phyloP scores from a whole-genome alignment of 2,888 invertebrate species.

The Cephus nigrinus region DNA sequence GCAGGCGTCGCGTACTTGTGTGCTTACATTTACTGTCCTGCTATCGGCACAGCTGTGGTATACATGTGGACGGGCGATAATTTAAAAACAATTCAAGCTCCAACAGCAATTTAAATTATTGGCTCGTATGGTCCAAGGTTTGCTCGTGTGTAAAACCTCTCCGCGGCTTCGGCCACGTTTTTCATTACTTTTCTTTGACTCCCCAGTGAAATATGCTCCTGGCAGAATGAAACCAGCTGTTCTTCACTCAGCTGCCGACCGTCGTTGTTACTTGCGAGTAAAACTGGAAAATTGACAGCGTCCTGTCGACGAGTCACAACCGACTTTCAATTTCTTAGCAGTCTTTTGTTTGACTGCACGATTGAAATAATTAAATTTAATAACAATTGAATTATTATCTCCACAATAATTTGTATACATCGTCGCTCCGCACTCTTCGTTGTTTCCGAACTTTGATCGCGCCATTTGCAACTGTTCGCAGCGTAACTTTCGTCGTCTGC shows the following conservation, averaged over 20 bases:
- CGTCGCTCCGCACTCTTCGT: neutral
- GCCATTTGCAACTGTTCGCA: constrained; percentile 17
- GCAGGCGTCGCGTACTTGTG: neutral
- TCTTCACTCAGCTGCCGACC: neutral
- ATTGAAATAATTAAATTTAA: too few relatives aligned
- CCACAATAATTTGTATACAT: constrained; percentile 23
- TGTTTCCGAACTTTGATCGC: constrained; percentile 27
- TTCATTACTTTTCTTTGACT: neutral
- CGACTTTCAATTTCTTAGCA: neutral
- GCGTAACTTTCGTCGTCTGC: neutral
- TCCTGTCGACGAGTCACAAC: too few relatives aligned
- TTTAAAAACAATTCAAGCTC: neutral
- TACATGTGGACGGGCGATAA: neutral
- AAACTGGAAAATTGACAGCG: neutral
- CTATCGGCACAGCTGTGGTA: neutral
- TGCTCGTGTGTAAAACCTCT: neutral
- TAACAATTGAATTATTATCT: too few relatives aligned
- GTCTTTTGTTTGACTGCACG: too few relatives aligned
- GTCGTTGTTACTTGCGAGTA: neutral
- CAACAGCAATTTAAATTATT: neutral
- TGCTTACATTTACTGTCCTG: neutral
- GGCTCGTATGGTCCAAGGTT: neutral
- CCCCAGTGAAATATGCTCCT: neutral
- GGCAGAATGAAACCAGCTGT: neutral
- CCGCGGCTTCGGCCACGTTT: neutral